Percentiles rank a stretch among this genome's conserved stretches.
phyloP scores from a whole-genome alignment of 2,797 vertebrate genomes.

The Pelobates cultripes region DNA sequence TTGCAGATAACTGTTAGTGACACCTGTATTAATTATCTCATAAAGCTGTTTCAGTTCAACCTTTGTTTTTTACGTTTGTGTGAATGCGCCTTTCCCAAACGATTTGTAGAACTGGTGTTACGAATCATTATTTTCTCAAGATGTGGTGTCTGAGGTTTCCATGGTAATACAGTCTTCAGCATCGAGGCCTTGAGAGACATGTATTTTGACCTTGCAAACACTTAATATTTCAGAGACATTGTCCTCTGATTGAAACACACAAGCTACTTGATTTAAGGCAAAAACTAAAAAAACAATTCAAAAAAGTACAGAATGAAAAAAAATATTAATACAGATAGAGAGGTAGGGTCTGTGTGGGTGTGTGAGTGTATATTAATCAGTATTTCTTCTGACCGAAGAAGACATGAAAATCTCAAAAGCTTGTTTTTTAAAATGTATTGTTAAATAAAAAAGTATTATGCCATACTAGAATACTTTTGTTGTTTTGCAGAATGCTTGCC shows the following conservation, averaged over 20 bases:
- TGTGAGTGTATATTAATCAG: too few relatives aligned
- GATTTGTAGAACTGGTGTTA: background rate
- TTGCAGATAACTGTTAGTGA: background rate
- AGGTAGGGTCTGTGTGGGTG: too few relatives aligned
- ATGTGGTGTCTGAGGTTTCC: conserved; percentile 25
- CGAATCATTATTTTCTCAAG: conserved; percentile 6
- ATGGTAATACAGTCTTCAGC: conserved; percentile 26
- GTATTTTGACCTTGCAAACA: conserved; percentile 41
- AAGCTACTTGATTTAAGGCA: too few relatives aligned
- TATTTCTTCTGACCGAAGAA: too few relatives aligned
- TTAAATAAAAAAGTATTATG: too few relatives aligned
- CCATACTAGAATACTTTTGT: too few relatives aligned
- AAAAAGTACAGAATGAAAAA: too few relatives aligned
- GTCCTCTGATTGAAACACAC: conserved; percentile 6
- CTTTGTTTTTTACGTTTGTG: background rate
- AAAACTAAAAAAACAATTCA: too few relatives aligned
- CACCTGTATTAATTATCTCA: background rate
- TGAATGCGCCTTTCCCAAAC: background rate
- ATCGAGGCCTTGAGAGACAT: background rate
- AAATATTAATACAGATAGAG: too few relatives aligned
- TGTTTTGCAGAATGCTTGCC: too few relatives aligned
- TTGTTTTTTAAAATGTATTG: too few relatives aligned
- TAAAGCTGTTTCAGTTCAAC: background rate
- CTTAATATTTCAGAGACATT: conserved; percentile 16
- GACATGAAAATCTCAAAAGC: too few relatives aligned